These are phyloP conservation scores for Chelonus insularis DNA, from an alignment of 1,140 invertebrate genomes.

Conservation along the genomic window DNA sequence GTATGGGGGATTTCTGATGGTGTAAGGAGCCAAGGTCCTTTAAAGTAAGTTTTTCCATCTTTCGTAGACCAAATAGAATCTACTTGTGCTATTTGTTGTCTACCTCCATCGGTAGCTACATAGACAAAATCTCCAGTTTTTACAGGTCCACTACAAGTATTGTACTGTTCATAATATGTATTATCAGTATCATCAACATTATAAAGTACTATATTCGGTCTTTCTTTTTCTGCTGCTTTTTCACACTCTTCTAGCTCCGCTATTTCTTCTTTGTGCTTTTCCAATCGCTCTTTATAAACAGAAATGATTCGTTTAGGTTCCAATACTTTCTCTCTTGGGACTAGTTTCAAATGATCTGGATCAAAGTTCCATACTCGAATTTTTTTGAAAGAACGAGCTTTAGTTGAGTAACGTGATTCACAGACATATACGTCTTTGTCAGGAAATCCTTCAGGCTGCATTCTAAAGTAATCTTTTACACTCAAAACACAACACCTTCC, in stretches of 20 bases:
- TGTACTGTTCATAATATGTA: slow-evolving; percentile 91
- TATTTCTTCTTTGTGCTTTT: slow-evolving; percentile 88
- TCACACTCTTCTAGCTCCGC: slow-evolving; percentile 82
- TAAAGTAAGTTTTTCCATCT: slow-evolving; percentile 86
- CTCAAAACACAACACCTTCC: slow-evolving; percentile 93
- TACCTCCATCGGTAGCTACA: slow-evolving; percentile 82
- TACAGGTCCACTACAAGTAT: slow-evolving; percentile 78
- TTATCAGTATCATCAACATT: slow-evolving; percentile 72
- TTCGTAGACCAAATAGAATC: slow-evolving; percentile 92
- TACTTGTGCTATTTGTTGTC: slow-evolving; percentile 89
- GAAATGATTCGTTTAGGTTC: slow-evolving; percentile 88
- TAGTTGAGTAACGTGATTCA: slow-evolving; percentile 90
- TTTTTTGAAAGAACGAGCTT: slow-evolving; percentile 88
- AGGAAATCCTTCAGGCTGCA: slow-evolving; percentile 80
- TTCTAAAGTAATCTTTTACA: slow-evolving; percentile 94
- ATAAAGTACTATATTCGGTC: slow-evolving; percentile 76
- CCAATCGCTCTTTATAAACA: slow-evolving; percentile 87
- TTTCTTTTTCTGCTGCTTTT: slow-evolving; percentile 76
- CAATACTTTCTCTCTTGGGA: slow-evolving; percentile 72
- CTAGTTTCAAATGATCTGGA: slow-evolving; percentile 68
- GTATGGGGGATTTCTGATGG: slow-evolving; percentile 83
- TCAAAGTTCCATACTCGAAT: slow-evolving; percentile 87
- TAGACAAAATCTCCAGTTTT: slow-evolving; percentile 95
- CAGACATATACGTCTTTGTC: slow-evolving; percentile 97
- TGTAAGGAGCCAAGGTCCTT: slow-evolving; percentile 89